Evolutionary conservation across 2,797 vertebrate genomes (phyloP), one percentile per base, ranked within the genome.

Genomic region (Argya squamiceps): DNA sequence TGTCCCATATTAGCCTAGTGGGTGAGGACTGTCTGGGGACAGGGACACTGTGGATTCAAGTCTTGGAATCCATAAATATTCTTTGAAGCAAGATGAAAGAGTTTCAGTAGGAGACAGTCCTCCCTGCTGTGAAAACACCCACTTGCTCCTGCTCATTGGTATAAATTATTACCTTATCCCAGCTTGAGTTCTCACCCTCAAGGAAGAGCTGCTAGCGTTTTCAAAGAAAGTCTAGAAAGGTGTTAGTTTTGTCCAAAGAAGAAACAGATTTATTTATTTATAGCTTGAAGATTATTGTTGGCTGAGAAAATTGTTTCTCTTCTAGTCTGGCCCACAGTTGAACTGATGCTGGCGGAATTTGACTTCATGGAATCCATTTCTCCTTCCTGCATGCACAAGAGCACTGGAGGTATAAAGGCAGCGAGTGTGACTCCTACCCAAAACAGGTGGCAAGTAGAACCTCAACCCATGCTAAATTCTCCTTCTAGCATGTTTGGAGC

Each of bases 251-350:
- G 80, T 70, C 65, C 64, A 75, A 76, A 71, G 74, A 90, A 90
- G 85, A 90, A 89, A 88, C 4, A 79, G 79, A 89, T 81, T 84
- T 88, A 90, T 78, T 95, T 92, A 88, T 86, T 93, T 95, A 90
- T 78, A 93, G 77, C 26, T 79, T 79, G 23, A 92, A 89, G 88
- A 69, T 65, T 47, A 69, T 26, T 91, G 63, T 30, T 12, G 6
- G 84, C 69, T 26, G 43, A 90, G 37, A 82, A 90, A 69, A 82
- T 14, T 12, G 24, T 82, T 90, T 95, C 63, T 70, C 29, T 87
- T 93, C 24, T 67, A 87, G 83, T 46, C 55, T 63, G 59, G 59
- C 39, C 55, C 44, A 62, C 30, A 15, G 55, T 16, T 39, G 76
- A 92, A 65, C 69, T 62, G 73, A 84, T 11, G 62, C 43, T 92